phyloP scores from a whole-genome alignment of 2,888 invertebrate genomes.

The Homarus gammarus region DNA sequence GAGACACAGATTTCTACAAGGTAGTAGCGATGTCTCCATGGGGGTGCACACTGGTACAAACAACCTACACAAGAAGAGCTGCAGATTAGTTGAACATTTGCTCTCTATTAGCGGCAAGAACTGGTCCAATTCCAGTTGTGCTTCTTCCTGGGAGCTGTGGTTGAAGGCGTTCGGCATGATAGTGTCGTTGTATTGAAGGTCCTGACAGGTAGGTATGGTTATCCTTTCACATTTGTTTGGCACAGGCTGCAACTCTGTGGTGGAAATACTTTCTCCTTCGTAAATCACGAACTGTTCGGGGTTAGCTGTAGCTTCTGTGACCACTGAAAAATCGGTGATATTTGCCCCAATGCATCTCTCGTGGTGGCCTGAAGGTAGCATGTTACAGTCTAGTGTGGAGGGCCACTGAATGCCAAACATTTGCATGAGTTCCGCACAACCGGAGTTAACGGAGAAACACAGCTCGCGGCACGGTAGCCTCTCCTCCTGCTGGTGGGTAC shows the following conservation, averaged over 20 bases:
- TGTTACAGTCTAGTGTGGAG: constrained; percentile 41
- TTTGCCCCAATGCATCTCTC: constrained; percentile 86
- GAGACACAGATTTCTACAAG: constrained; percentile 96
- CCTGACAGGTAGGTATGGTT: constrained; percentile 97
- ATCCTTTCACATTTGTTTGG: constrained; percentile 90
- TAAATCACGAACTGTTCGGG: no score
- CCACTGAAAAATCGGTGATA: neutral
- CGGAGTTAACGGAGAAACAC: neutral
- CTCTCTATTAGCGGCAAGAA: constrained; percentile 99
- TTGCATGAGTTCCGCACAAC: neutral
- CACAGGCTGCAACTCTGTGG: neutral
- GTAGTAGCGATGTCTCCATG: constrained; percentile 93
- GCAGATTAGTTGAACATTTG: constrained; percentile 95
- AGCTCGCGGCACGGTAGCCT: constrained; percentile 15
- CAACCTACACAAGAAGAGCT: constrained; percentile 98
- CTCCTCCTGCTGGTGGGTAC: neutral
- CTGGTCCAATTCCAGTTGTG: constrained; percentile 97
- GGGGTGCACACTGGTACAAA: constrained; percentile 97
- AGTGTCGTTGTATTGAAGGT: constrained; percentile 96
- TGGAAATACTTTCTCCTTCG: no score
- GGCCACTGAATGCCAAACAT: constrained; percentile 11
- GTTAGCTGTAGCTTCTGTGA: neutral
- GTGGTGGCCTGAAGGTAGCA: constrained; percentile 52
- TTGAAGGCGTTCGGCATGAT: constrained; percentile 98
- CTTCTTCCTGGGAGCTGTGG: constrained; percentile 98